Conservation (phyloP, 2,113 vertebrate genomes). For the Zosterops japonicus region DNA sequence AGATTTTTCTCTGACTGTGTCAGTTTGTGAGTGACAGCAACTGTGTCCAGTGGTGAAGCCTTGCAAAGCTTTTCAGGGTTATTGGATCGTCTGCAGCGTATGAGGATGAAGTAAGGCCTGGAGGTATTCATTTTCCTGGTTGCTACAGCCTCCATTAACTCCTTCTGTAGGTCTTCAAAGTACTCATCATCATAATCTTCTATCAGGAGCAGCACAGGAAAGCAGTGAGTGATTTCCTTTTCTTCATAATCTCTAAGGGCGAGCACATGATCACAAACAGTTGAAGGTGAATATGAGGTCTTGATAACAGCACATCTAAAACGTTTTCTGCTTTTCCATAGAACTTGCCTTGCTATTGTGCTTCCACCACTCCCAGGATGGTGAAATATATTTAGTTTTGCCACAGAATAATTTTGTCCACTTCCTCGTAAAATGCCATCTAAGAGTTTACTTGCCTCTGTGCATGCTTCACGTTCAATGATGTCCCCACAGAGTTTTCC, state of each 20-base stretch:
- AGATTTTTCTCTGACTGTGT: slow-evolving; percentile 71
- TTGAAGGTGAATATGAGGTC: slow-evolving; percentile 47
- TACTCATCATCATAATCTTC: slow-evolving; percentile 83
- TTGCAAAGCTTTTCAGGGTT: slow-evolving; percentile 75
- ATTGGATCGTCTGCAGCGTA: slow-evolving; percentile 78
- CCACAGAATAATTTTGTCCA: slow-evolving; percentile 53
- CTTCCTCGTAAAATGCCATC: slow-evolving; percentile 27
- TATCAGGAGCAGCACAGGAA: slow-evolving; percentile 79
- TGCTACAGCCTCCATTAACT: slow-evolving; percentile 69
- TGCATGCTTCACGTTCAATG: slow-evolving; percentile 78
- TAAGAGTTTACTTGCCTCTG: slow-evolving; percentile 61
- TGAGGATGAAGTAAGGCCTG: slow-evolving; percentile 77
- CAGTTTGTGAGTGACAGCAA: slow-evolving; percentile 82
- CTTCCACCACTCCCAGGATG: slow-evolving; percentile 88
- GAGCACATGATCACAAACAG: slow-evolving; percentile 75
- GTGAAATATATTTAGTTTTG: slow-evolving; percentile 80
- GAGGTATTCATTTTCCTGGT: slow-evolving; percentile 59
- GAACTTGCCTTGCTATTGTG: slow-evolving; percentile 81
- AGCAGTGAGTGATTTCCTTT: slow-evolving; percentile 64
- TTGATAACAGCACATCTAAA: slow-evolving; percentile 80
- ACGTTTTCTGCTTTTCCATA: slow-evolving; percentile 80
- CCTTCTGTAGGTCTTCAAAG: slow-evolving; percentile 72
- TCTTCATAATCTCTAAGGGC: slow-evolving; percentile 80
- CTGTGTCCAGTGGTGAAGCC: slow-evolving; percentile 71
- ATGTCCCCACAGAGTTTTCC: slow-evolving; percentile 71